Evolutionary conservation across 2,888 invertebrate species (phyloP), one percentile per base, ranked within the genome.

Genomic region (Meandrusa payeni): DNA sequence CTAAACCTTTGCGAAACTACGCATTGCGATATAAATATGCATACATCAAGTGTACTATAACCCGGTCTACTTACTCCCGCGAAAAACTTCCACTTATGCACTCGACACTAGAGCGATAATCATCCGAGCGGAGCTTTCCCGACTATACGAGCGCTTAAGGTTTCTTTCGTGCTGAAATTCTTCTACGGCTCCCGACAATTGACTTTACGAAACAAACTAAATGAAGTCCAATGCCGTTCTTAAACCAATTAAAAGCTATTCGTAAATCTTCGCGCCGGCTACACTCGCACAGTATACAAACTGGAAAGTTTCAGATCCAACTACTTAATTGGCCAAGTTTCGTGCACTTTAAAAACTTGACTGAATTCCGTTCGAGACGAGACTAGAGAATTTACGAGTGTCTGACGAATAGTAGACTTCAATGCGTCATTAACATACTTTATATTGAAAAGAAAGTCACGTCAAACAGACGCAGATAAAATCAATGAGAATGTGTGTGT

Each of bases 321-420:
- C n/a, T n/a, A n/a, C n/a, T n/a, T 59, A 61, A 80, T 82, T 79
- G 75, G 72, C 61, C 60, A 76, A 77, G 67, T 80, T 80, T 61
- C 59, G 59, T 57, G 61, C 64, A 64, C 69, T 76, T 70, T 61
- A 68, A 72, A 76, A 75, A 69, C 64, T 67, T 33, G 63, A 63
- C n/a, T n/a, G n/a, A n/a, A 64, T 66, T 64, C 63, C 61, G 54
- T 59, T 54, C 51, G 52, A 54, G 53, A n/a, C n/a, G 51, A 55
- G 61, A 67, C 64, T 58, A 46, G 47, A 51, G 51, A 47, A 49
- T 54, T 54, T 29, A 33, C 31, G 39, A 9, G 36, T n/a, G n/a
- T n/a, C n/a, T n/a, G n/a, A n/a, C n/a, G n/a, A n/a, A n/a, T n/a
- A n/a, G n/a, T n/a, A n/a, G 24, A 10, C 19, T 15, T 24, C 29